Evolutionary conservation across 2,113 vertebrate genomes (phyloP), one percentile per base, ranked within the genome.

Genomic region (Aspiorhynchus laticeps): DNA sequence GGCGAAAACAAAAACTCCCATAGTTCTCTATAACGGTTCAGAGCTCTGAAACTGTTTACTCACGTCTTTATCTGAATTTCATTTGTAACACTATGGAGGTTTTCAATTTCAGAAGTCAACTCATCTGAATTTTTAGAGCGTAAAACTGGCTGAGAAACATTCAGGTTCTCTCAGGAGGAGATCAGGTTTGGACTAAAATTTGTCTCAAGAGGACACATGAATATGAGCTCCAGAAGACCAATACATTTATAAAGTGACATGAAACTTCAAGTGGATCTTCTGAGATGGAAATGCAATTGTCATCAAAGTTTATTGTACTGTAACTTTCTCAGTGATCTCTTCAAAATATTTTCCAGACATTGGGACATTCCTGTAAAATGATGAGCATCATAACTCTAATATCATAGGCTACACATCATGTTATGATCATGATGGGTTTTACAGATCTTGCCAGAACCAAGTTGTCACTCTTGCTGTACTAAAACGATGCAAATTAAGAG

Each of bases 131-230:
- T 79, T 56, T 56, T 24, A 14, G 17, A 56, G 51, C 5, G 7
- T 31, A 31, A 77, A 78, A 53, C 31, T 24, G 31, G 9, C 51
- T 59, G 77, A n/a, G 51, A 80, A 59, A 24, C 17, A 15, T 31
- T 38, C 10, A 36, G 14, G 77, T n/a, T 59, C 19, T 79, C 77
- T 59, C 77, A 79, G n/a, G n/a, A 31, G 51, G 77, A 80, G 19
- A 59, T 38, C 26, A 80, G 51, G 48, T 36, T 80, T 59, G 11
- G 26, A 51, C 26, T 77, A 19, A 33, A 33, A 36, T 53, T 4
- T 59, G 19, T 80, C 77, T 80, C 31, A 15, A 24, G 21, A 3
- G 31, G 51, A 38, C 28, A 31, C 28, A 10, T 31, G 26, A 78
- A 78, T 11, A 21, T 53, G 14, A 3, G 28, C 28, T 79, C 46